Base-by-base conservation (phyloP, 1,140 invertebrate species). In the Zaprionus capensis region DNA sequence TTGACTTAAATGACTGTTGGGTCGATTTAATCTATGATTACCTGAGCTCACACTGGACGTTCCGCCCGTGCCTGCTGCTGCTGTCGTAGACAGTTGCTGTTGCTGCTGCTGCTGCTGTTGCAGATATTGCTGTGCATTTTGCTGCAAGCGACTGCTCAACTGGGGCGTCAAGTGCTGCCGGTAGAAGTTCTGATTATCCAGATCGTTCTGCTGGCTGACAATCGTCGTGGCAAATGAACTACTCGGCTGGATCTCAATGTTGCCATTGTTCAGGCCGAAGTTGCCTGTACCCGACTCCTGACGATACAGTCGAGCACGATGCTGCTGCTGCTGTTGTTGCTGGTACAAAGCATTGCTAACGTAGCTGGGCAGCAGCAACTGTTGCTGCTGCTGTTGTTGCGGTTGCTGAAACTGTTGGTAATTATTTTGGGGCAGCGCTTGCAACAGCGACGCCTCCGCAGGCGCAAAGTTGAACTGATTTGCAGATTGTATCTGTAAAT, bases 1-100 rank as follows among this genome's bases (percentile, higher is more conserved):
- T 76, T 92, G 7, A 94, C 93, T 67, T 96, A 94, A 14, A 95
- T 95, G 31, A 95, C 76, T 68, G 44, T 9, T 71, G 28, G 68
- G 71, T 72, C 58, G 78, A 95, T 96, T 94, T 81, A 94, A 7
- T 94, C 93, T 58, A 91, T 84, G 46, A 44, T 86, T 92, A 92
- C 83, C 81, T 91, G 91, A 80, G 76, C 71, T 81, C 38, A 63
- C 72, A 69, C 28, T 80, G 62, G 58, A 44, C 46, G 82, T 93
- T 58, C 90, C 78, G 73, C 14, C 31, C 34, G 15, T 90, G 6
- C 61, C 31, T 81, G 61, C 71, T 73, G 63, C 55, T 76, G 81
- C 80, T 36, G 64, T 61, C 26, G 76, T 26, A 14, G 57, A 28
- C 77, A 93, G 62, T 84, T 84, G 77, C 55, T 79, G 80, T 65